These are phyloP conservation scores for Piaya cayana DNA, from an alignment of 2,113 vertebrate genomes.

Conservation along the genomic window DNA sequence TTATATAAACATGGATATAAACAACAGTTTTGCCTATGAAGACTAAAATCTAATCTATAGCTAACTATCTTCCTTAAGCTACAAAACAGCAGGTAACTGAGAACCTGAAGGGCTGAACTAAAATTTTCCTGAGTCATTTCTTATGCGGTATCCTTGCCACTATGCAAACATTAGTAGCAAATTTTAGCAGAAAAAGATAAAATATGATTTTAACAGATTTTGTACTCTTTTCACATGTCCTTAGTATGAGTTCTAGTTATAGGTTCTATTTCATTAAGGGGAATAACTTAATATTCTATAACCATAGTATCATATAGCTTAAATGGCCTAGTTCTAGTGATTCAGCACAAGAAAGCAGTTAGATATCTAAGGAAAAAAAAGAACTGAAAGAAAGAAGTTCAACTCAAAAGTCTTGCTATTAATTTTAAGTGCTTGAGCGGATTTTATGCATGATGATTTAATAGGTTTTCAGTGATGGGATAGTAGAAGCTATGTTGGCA, in stretches of 20 bases:
- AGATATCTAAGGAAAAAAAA: not conserved
- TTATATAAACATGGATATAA: not conserved
- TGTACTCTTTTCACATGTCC: not conserved
- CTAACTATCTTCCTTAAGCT: not conserved
- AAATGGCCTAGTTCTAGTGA: not conserved
- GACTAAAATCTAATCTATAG: not conserved
- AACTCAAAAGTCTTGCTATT: not conserved
- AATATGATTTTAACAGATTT: not conserved
- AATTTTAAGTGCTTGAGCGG: not conserved
- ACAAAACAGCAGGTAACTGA: not conserved
- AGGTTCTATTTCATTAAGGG: not conserved
- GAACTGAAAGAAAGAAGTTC: not conserved
- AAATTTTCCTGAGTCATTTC: not conserved
- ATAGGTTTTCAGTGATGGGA: not conserved
- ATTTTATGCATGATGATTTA: not conserved
- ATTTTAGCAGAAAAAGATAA: not conserved
- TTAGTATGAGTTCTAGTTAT: not conserved
- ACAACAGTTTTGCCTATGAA: not conserved
- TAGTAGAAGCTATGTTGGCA: not conserved
- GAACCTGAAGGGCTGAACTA: not conserved
- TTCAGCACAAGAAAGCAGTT: not conserved
- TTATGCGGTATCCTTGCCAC: not conserved
- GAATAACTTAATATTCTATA: not conserved
- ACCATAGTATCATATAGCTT: not conserved
- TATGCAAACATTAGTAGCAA: not conserved